Conservation (phyloP, 2,113 vertebrate species). For the Scortum barcoo region DNA sequence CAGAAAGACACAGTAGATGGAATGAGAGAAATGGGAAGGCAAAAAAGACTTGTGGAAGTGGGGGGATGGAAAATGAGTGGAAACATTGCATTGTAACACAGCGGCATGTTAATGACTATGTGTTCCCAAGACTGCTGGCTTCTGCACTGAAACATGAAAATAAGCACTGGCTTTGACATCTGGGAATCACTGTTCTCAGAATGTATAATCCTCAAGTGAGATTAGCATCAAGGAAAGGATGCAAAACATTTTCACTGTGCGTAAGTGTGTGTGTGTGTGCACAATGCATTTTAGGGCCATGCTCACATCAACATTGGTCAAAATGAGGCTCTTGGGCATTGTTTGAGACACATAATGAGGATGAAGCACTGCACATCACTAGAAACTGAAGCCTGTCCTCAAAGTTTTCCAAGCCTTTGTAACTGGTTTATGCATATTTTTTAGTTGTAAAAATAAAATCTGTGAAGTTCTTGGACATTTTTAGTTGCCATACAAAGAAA, state of each 20-base stretch:
- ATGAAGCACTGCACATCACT: conserved; percentile 53
- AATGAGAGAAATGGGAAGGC: conserved; percentile 15
- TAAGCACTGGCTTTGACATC: conserved; percentile 67
- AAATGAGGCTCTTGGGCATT: conserved; percentile 79
- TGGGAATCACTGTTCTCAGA: conserved; percentile 68
- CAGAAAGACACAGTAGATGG: conserved; percentile 19
- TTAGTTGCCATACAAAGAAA: conserved; percentile 24
- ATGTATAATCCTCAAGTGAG: conserved; percentile 73
- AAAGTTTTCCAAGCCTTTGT: conserved; percentile 44
- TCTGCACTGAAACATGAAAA: conserved; percentile 67
- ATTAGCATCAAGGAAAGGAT: conserved; percentile 71
- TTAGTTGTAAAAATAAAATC: conserved; percentile 30
- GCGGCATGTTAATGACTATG: conserved; percentile 69
- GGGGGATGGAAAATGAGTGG: conserved; percentile 16
- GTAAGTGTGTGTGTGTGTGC: conserved; percentile 15
- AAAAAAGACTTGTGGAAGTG: conserved; percentile 16
- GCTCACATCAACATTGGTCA: conserved; percentile 66
- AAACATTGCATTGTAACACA: conserved; percentile 44
- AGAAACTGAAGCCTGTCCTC: conserved; percentile 52
- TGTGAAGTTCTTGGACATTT: conserved; percentile 20
- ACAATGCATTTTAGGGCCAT: conserved; percentile 37
- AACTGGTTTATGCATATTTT: conserved; percentile 60
- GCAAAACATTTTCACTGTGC: conserved; percentile 54
- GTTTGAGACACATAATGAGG: conserved; percentile 75
- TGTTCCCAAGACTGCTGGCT: conserved; percentile 56